Conservation (phyloP, 2,113 vertebrate species). For the Zonotrichia leucophrys region DNA sequence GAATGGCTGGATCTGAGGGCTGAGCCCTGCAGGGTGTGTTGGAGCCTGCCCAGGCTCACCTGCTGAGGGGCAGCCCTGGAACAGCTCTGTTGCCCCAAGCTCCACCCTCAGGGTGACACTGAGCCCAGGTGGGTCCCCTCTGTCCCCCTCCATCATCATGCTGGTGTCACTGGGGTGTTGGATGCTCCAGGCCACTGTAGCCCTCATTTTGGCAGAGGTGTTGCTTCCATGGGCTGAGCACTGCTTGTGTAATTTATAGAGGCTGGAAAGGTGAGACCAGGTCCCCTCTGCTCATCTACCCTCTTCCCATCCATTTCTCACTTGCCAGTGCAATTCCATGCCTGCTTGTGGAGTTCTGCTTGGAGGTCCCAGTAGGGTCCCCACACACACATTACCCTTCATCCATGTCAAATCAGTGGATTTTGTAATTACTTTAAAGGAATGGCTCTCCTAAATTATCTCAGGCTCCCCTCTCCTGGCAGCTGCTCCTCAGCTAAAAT, state of each 20-base stretch:
- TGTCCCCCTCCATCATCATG: not conserved
- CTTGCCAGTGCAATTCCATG: not conserved
- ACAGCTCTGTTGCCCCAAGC: not conserved
- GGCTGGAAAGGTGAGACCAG: not conserved
- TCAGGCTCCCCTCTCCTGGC: not conserved
- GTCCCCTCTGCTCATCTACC: not conserved
- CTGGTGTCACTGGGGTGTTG: not conserved
- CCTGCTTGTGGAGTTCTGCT: not conserved
- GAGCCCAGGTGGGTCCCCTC: not conserved
- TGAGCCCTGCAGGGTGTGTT: not conserved
- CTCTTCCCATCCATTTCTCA: not conserved
- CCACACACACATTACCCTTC: not conserved
- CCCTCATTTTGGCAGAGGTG: not conserved
- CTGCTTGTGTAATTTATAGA: not conserved
- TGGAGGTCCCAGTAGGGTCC: not conserved
- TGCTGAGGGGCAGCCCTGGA: too few relatives aligned
- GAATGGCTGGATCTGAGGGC: accelerated
- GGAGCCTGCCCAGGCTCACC: not conserved
- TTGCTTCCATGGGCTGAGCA: not conserved
- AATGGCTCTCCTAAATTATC: not conserved
- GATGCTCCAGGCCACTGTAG: not conserved
- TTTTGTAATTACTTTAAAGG: not conserved
- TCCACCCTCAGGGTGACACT: not conserved
- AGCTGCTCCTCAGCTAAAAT: not conserved
- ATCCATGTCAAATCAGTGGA: not conserved